Conservation (phyloP, 2,888 invertebrate species). For the Stramonita haemastoma region DNA sequence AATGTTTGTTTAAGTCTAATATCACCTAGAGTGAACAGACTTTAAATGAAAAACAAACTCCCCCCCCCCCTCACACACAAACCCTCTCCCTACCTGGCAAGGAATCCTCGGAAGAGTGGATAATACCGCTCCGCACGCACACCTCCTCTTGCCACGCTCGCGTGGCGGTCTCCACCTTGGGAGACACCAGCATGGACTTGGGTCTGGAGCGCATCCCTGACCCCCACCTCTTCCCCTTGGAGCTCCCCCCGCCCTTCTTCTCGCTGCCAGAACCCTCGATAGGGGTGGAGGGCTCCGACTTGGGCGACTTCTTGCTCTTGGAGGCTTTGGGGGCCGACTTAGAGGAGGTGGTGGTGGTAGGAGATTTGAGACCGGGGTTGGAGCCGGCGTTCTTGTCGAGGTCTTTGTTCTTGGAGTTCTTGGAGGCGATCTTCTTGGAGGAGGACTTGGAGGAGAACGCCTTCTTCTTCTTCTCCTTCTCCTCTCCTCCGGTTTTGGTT, state of each 20-base stretch:
- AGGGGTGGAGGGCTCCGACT: slow-evolving; percentile 59
- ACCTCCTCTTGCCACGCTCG: slow-evolving; percentile 60
- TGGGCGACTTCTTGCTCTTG: neutral
- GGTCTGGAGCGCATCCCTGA: slow-evolving; percentile 57
- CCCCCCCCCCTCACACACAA: no score
- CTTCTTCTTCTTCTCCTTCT: no score
- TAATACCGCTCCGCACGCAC: slow-evolving; percentile 42
- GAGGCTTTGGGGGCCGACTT: neutral
- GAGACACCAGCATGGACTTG: slow-evolving; percentile 64
- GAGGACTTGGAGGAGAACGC: no score
- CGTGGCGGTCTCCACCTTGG: slow-evolving; percentile 58
- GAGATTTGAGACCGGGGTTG: no score
- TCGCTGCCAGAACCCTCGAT: slow-evolving; percentile 70
- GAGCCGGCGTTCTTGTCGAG: no score
- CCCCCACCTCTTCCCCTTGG: slow-evolving; percentile 41
- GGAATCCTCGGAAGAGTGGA: slow-evolving; percentile 62
- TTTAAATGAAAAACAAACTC: no score
- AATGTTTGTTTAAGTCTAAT: no score
- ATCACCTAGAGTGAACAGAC: no score
- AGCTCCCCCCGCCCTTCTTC: slow-evolving; percentile 62
- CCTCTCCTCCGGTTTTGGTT: no score
- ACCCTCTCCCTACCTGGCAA: slow-evolving; percentile 53
- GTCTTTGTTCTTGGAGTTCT: no score
- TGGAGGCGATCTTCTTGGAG: no score
- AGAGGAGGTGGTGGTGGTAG: no score